Percentiles rank a stretch among this genome's conserved stretches.
phyloP scores from a whole-genome alignment of 2,113 vertebrate species.

The Bos indicus region DNA sequence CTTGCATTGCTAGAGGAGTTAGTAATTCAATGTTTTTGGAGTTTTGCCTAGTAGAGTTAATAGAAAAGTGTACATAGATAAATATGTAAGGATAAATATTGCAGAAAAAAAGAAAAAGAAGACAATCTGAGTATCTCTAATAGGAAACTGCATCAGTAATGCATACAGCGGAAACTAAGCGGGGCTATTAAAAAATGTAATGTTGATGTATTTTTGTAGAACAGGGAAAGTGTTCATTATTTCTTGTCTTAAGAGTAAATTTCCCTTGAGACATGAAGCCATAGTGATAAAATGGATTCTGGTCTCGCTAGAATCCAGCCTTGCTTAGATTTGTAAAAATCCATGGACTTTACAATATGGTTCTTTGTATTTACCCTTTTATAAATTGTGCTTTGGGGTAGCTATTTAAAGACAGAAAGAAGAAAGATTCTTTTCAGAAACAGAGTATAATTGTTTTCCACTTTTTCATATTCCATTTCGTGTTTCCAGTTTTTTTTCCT shows the following conservation, averaged over 20 bases:
- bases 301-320: not conserved
- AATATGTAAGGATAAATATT: not conserved
- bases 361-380: not conserved
- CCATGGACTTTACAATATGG: not conserved
- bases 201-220: not conserved
- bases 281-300: not conserved
- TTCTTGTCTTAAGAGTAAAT: not conserved
- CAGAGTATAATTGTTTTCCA: not conserved
- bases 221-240: not conserved
- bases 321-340: not conserved
- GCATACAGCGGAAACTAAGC: not conserved
- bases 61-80: not conserved
- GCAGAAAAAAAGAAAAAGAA: not conserved
- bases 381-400: not conserved
- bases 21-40: not conserved
- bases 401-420: not conserved
- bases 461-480: not conserved
- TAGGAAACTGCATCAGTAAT: not conserved
- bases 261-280: not conserved
- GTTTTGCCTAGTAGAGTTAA: not conserved
- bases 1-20: not conserved
- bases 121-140: not conserved
- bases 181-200: not conserved
- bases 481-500: not conserved
- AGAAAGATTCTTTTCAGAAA: conserved; percentile 4